Evolutionary conservation across 1,140 invertebrate genomes (phyloP), one percentile per base, ranked within the genome.

Genomic region (Ephestia elutella): DNA sequence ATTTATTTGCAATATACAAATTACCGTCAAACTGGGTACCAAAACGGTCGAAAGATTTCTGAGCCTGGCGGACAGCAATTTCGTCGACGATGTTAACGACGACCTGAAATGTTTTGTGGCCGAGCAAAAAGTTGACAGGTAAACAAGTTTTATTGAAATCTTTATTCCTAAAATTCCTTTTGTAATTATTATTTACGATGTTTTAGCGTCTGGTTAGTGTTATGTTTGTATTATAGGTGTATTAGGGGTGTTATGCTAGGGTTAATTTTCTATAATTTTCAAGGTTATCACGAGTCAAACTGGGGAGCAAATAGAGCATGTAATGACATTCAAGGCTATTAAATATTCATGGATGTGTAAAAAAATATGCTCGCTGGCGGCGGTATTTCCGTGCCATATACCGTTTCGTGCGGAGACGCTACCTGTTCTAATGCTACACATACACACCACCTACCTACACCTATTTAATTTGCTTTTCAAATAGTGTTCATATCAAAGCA

Each of bases 11-110:
- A 67, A 53, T 57, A 63, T 61, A 62, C 60, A 65, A 73, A 63
- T 70, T 58, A 66, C 65, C 82, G 80, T 75, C 87, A 89, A 89
- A 73, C 87, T 89, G 87, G 87, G 86, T 89, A 75, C 87, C 84
- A 89, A 86, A 87, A 86, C 81, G 60, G 76, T 87, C 53, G 86
- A 89, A 65, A 78, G 82, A 59, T 83, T 89, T 64, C 68, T 89
- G 49, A 85, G 78, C 71, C 74, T 86, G 61, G 86, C 85, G 56
- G 86, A 89, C 75, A 76, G 75, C 55, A 80, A 78, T 71, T 89
- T 89, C 69, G 73, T 89, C 66, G 85, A 89, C 61, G 82, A 89
- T 86, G 86, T 89, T 62, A 89, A 80, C 69, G 85, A 89, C 72
- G 85, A 87, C 75, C 60, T 89, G 69, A 86, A 82, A 89, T 87